A percentile compares a stretch with the other conserved stretches of the same genome.
Conservation (phyloP, 2,888 invertebrate genomes). For the Lasioglossum figueresi region DNA sequence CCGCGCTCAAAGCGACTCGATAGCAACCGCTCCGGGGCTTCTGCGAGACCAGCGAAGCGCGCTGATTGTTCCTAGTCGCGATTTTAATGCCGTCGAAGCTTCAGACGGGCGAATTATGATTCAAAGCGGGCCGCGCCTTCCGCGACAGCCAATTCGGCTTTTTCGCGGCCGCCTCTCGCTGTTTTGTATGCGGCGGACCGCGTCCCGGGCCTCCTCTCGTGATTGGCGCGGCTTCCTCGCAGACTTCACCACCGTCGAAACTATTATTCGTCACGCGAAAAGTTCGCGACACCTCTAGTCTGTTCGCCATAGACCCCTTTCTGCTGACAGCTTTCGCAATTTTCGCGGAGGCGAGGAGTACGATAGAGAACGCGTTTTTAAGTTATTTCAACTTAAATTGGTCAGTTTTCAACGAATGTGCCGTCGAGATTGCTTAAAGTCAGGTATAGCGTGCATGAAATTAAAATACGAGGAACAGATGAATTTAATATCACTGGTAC, state of each 20-base stretch:
- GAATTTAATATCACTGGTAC: not conserved
- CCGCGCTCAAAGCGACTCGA: slow-evolving; percentile 71
- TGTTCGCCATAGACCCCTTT: not conserved
- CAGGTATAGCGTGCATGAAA: not conserved
- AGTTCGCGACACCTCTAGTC: not conserved
- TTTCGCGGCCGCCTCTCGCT: slow-evolving; percentile 19
- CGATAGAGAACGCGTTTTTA: not conserved
- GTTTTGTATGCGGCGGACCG: slow-evolving; percentile 39
- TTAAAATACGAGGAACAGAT: not conserved
- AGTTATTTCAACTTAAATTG: not conserved
- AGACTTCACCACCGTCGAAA: slow-evolving; percentile 22
- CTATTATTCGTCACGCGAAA: slow-evolving; percentile 4
- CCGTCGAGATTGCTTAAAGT: not conserved
- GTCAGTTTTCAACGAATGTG: not conserved
- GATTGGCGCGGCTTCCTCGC: slow-evolving; percentile 35
- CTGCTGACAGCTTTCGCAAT: not conserved
- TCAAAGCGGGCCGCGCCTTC: slow-evolving; percentile 50
- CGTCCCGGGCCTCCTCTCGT: slow-evolving; percentile 18
- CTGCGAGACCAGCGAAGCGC: slow-evolving; percentile 74
- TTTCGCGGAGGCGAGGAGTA: not conserved
- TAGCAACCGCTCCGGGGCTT: slow-evolving; percentile 71
- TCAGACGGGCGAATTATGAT: slow-evolving; percentile 52
- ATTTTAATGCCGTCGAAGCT: slow-evolving; percentile 49
- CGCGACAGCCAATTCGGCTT: slow-evolving; percentile 34
- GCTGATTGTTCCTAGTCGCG: slow-evolving; percentile 70